Base-by-base conservation (phyloP, 1,140 invertebrate species). In the Brachionus calyciflorus region DNA sequence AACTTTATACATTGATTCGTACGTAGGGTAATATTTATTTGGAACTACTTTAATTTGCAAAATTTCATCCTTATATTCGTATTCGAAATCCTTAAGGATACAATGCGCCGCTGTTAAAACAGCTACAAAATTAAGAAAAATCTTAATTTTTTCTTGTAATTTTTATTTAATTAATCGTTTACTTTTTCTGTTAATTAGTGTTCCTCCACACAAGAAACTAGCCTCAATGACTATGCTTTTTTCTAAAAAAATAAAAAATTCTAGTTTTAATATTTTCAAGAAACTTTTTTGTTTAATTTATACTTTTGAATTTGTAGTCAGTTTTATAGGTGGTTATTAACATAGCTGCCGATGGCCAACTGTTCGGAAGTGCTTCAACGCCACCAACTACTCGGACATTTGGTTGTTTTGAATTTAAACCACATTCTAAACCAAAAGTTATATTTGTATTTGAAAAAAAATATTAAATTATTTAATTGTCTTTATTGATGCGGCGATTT, bases 101-200 rank as follows among this genome's bases (percentile, higher is more conserved):
- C 69, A 73, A 73, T 73, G 69, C 19, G 46, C 69, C 14, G 69
- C 69, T 14, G 69, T 73, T n/a, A 73, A 24, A 33, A 73, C 69
- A 44, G 37, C 60, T 65, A 30, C 0, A 44, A 14, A 46, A 46
- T 24, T 44, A 44, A 10, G 6, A 44, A 1, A 44, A 12, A 7
- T 26, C 3, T 10, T 19, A 44, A 44, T 44, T 44, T 9, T 26
- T 24, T 12, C 24, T 28, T 6, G 7, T 65, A 5, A 44, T 46
- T 44, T 44, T 26, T n/a, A n/a, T n/a, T n/a, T n/a, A n/a, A n/a
- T n/a, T n/a, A n/a, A 44, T 14, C 9, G 24, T 19, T 6, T 44
- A 65, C 60, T 73, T 55, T 55, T 73, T 41, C 69, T 49, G 51
- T 49, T 73, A 19, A 73, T 73, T 30, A 73, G 40, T 28, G 51